Evolutionary conservation across 2,113 vertebrate species (phyloP).

Genomic region (Toxostoma redivivum): DNA sequence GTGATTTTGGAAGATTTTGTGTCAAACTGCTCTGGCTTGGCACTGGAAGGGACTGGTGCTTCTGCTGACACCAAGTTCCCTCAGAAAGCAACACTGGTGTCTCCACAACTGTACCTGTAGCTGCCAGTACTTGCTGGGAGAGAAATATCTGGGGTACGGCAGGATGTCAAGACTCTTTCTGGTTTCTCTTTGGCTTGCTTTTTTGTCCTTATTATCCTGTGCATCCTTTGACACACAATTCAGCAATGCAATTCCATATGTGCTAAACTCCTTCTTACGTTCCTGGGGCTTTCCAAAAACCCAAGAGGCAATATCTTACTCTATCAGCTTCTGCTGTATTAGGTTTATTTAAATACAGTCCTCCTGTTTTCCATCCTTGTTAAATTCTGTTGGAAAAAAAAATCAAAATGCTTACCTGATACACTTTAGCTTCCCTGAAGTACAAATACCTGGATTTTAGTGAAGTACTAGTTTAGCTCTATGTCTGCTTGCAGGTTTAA

Average conservation of each 20-base stretch:
- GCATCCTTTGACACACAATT: neutral
- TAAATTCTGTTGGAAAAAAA: neutral
- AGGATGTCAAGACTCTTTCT: neutral
- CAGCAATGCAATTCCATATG: neutral
- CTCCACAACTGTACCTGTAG: neutral
- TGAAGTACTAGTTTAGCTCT: neutral
- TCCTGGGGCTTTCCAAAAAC: neutral
- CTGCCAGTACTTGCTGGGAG: neutral
- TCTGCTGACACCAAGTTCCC: neutral
- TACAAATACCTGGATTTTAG: neutral
- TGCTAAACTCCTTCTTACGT: neutral
- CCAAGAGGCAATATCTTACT: neutral
- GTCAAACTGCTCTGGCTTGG: neutral
- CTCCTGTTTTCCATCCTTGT: neutral
- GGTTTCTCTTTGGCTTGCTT: neutral
- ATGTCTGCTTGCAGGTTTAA: neutral
- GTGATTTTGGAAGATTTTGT: neutral
- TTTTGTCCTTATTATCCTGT: neutral
- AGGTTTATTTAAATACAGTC: neutral
- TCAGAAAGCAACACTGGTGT: neutral
- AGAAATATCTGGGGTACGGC: neutral
- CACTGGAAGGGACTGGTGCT: neutral
- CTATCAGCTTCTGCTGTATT: neutral
- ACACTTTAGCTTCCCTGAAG: neutral
- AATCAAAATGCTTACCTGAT: neutral